phyloP scores from a whole-genome alignment of 2,113 vertebrate species.

The Camarhynchus parvulus region DNA sequence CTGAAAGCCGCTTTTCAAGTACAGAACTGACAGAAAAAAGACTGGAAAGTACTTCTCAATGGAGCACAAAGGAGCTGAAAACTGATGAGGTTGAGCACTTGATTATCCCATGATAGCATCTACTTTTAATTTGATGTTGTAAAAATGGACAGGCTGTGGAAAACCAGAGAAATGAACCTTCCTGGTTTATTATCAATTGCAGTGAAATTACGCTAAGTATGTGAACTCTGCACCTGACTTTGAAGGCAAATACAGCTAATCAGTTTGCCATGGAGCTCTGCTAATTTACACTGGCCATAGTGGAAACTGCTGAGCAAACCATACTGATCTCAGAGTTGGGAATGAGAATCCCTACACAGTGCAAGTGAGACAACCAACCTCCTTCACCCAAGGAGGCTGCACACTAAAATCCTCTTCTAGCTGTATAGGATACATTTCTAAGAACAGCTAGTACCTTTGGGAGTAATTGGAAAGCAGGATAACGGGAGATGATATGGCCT shows the following conservation, averaged over 20 bases:
- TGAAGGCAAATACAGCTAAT: neutral
- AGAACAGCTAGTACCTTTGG: neutral
- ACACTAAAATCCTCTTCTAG: neutral
- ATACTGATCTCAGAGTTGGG: neutral
- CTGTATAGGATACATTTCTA: neutral
- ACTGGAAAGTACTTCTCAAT: slow-evolving; percentile 41
- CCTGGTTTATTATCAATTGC: neutral
- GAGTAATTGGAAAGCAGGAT: neutral
- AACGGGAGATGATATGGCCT: neutral
- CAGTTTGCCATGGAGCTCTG: neutral
- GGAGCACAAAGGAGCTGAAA: slow-evolving; percentile 62
- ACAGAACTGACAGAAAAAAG: slow-evolving; percentile 27
- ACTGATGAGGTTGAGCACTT: slow-evolving; percentile 56
- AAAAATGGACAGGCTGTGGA: slow-evolving; percentile 19
- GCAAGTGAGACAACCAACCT: neutral
- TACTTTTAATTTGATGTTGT: slow-evolving; percentile 51
- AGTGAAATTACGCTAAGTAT: neutral
- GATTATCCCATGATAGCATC: neutral
- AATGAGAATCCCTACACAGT: accelerated
- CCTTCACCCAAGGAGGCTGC: neutral
- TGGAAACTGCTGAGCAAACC: neutral
- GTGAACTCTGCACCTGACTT: neutral
- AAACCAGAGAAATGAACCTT: slow-evolving; percentile 6
- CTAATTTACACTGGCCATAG: neutral
- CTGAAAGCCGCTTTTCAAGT: slow-evolving; percentile 69